A percentile compares a stretch with the other conserved stretches of the same genome.
These are phyloP conservation scores for Orchesella flavescens DNA, from an alignment of 2,888 invertebrate species.

Conservation along the genomic window DNA sequence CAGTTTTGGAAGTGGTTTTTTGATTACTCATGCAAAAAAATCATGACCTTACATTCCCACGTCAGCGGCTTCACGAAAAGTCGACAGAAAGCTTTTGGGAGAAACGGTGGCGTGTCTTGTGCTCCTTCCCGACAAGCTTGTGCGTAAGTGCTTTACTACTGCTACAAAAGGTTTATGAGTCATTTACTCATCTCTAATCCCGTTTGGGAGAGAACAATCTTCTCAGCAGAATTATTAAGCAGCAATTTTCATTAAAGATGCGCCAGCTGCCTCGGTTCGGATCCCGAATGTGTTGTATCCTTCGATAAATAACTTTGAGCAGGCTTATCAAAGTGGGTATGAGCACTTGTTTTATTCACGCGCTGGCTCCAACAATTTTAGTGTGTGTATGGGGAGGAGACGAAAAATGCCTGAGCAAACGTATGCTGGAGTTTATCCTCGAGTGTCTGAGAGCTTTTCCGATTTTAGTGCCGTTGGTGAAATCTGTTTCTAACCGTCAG, in stretches of 20 bases:
- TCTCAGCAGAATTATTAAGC: too few relatives aligned
- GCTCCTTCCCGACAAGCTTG: slow-evolving; percentile 77
- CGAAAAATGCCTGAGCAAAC: slow-evolving; percentile 80
- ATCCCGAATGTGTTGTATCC: slow-evolving; percentile 90
- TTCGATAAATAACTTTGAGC: slow-evolving; percentile 92
- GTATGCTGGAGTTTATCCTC: slow-evolving; percentile 82
- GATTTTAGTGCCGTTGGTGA: slow-evolving; percentile 80
- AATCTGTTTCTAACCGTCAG: slow-evolving; percentile 86
- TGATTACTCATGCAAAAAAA: slow-evolving; percentile 71
- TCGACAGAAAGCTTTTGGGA: slow-evolving; percentile 68
- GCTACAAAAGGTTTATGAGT: slow-evolving; percentile 80
- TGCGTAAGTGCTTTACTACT: slow-evolving; percentile 85
- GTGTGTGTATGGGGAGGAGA: slow-evolving; percentile 81
- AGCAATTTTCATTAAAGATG: slow-evolving; percentile 90
- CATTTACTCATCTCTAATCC: slow-evolving; percentile 79
- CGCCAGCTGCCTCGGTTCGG: slow-evolving; percentile 84
- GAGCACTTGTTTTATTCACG: slow-evolving; percentile 85
- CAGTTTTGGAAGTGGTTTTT: slow-evolving; percentile 70
- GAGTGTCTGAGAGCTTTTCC: slow-evolving; percentile 77
- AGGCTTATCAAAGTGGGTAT: slow-evolving; percentile 81
- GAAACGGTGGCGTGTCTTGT: slow-evolving; percentile 69
- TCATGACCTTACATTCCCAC: slow-evolving; percentile 68
- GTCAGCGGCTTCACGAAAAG: slow-evolving; percentile 69
- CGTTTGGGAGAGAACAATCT: slow-evolving; percentile 87
- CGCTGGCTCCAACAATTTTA: slow-evolving; percentile 86